phyloP scores from a whole-genome alignment of 2,113 vertebrate species.

The Centropus unirufus region DNA sequence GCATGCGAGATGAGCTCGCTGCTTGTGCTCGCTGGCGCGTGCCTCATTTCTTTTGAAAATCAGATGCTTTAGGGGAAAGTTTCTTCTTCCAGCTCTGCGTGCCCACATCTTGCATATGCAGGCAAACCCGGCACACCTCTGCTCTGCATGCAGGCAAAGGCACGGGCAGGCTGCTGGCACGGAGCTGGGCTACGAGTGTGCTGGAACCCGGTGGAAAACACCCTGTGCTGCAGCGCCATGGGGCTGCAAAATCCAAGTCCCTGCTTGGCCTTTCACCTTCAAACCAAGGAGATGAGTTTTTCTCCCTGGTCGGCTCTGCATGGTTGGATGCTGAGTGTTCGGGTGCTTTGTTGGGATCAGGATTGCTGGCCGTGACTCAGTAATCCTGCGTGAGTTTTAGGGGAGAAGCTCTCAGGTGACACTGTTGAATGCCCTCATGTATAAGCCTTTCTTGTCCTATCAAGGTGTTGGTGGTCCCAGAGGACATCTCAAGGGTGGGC shows the following conservation, averaged over 20 bases:
- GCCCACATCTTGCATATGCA: constrained; percentile 63
- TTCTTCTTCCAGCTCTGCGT: constrained; percentile 19
- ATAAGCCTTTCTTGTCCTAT: background rate
- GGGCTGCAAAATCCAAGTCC: background rate
- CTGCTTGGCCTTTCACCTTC: background rate
- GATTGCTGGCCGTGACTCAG: fast-evolving
- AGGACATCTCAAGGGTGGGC: fast-evolving
- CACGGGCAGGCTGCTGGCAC: background rate
- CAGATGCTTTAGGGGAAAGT: constrained; percentile 63
- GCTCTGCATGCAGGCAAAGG: constrained; percentile 12
- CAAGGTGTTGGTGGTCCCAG: fast-evolving
- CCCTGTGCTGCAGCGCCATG: fast-evolving
- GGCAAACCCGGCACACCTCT: constrained; percentile 1
- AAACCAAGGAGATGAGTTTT: background rate
- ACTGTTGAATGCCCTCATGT: fast-evolving
- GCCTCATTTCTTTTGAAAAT: constrained; percentile 60
- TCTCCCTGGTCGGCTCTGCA: fast-evolving
- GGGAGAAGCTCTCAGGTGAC: background rate
- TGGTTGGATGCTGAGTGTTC: background rate
- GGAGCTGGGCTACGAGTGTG: background rate
- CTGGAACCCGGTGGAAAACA: background rate
- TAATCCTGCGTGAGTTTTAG: fast-evolving
- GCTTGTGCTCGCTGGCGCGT: background rate
- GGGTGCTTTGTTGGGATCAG: fast-evolving
- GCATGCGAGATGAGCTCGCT: background rate